phyloP scores from a whole-genome alignment of 2,888 invertebrate genomes.

The Eupelmus urozonus region DNA sequence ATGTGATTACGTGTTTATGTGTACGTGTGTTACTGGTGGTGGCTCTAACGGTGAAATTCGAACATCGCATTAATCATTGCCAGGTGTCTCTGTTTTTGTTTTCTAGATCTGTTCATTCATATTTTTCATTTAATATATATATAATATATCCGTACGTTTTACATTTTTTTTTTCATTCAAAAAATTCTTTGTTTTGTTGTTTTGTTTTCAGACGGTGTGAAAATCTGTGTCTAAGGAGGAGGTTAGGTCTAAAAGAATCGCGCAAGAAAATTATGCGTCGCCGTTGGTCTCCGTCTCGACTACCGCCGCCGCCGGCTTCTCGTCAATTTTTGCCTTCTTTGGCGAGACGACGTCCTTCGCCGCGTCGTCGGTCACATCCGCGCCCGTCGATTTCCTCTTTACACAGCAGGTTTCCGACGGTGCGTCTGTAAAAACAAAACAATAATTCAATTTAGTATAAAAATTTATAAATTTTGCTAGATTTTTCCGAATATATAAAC shows the following conservation, averaged over 20 bases:
- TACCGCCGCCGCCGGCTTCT: conserved; percentile 76
- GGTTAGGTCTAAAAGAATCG: conserved; percentile 54
- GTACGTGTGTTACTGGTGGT: conserved; percentile 23
- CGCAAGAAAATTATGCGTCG: conserved; percentile 72
- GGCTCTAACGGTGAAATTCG: conserved; percentile 44
- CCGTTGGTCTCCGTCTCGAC: conserved; percentile 80
- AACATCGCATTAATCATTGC: conserved; percentile 49
- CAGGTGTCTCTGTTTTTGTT: too few species aligned
- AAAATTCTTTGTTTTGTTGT: conserved; percentile 12
- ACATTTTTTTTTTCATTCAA: conserved; percentile 46
- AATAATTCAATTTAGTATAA: too few species aligned
- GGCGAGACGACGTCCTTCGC: conserved; percentile 83
- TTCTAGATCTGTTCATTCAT: conserved; percentile 28
- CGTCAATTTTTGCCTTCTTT: conserved; percentile 85
- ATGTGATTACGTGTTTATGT: conserved; percentile 12
- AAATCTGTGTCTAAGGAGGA: conserved; percentile 58
- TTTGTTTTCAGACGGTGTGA: conserved; percentile 52
- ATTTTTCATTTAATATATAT: conserved; percentile 10
- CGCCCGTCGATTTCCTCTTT: conserved; percentile 85
- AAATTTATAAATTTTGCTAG: too few species aligned
- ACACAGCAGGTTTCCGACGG: conserved; percentile 78
- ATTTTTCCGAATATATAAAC: too few species aligned
- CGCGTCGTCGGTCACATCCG: conserved; percentile 68
- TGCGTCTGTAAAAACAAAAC: conserved; percentile 68
- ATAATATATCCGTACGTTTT: conserved; percentile 19